Evolutionary conservation across 2,797 vertebrate genomes (phyloP).

Genomic region (Diceros bicornis): DNA sequence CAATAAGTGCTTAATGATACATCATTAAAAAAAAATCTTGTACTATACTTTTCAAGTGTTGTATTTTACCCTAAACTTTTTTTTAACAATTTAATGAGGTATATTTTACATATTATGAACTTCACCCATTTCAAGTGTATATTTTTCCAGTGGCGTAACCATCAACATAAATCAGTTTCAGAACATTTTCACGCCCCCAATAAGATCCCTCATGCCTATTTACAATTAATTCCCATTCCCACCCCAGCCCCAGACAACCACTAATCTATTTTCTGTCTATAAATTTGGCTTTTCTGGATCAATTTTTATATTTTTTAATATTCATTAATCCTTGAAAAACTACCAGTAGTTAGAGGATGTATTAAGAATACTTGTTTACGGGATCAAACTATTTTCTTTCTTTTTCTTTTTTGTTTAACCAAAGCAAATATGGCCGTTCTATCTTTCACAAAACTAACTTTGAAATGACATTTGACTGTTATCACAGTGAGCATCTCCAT

Average conservation of each 20-base stretch:
- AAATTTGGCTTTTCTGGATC: neutral
- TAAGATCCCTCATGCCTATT: neutral
- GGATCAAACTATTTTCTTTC: neutral
- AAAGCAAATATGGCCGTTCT: neutral
- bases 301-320: neutral
- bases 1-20: neutral
- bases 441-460: conserved; percentile 47
- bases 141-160: neutral
- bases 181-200: neutral
- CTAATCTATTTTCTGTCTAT: conserved; percentile 11
- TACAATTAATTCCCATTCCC: conserved; percentile 3
- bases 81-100: neutral
- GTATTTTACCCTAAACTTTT: neutral
- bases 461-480: neutral
- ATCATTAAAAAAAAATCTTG: neutral
- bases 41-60: conserved; percentile 14
- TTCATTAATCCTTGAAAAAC: neutral
- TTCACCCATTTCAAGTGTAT: neutral
- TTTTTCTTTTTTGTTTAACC: conserved; percentile 6
- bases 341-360: neutral
- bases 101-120: neutral
- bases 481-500: conserved; percentile 3
- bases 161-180: neutral
- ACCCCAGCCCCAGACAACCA: neutral
- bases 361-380: neutral